phyloP scores from a whole-genome alignment of 2,797 vertebrate species.

The Sebastes wilsoni region DNA sequence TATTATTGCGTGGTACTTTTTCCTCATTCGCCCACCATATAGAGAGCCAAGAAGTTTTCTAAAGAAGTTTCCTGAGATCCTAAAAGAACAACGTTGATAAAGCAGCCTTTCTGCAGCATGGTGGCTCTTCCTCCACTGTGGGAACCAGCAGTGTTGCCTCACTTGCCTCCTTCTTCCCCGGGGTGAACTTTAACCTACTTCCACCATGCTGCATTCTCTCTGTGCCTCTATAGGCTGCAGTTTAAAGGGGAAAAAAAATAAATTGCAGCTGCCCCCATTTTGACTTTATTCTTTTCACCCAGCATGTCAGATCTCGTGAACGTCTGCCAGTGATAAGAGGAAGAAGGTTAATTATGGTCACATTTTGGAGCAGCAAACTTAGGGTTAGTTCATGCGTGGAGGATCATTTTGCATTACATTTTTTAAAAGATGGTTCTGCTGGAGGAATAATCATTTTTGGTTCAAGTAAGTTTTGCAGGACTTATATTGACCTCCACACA shows the following conservation, averaged over 20 bases:
- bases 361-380: neutral
- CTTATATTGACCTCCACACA: neutral
- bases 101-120: neutral
- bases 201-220: constrained; percentile 41
- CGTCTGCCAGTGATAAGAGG: neutral
- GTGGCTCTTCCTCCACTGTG: constrained; percentile 12
- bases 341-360: neutral
- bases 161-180: constrained; percentile 39
- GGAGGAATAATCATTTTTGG: neutral
- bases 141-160: constrained; percentile 41
- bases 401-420: neutral
- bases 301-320: neutral
- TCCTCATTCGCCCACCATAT: no score
- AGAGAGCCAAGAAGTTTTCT: no score
- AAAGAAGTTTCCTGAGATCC: neutral
- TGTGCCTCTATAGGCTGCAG: constrained; percentile 6
- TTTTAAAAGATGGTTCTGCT: neutral
- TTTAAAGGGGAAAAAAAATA: constrained; percentile 9
- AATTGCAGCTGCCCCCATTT: constrained; percentile 19
- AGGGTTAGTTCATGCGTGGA: neutral
- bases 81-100: neutral
- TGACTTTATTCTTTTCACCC: neutral
- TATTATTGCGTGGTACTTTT: no score
- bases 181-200: constrained; percentile 81
- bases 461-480: neutral